phyloP scores from a whole-genome alignment of 2,888 invertebrate genomes.

The Tanaodytes sp. region DNA sequence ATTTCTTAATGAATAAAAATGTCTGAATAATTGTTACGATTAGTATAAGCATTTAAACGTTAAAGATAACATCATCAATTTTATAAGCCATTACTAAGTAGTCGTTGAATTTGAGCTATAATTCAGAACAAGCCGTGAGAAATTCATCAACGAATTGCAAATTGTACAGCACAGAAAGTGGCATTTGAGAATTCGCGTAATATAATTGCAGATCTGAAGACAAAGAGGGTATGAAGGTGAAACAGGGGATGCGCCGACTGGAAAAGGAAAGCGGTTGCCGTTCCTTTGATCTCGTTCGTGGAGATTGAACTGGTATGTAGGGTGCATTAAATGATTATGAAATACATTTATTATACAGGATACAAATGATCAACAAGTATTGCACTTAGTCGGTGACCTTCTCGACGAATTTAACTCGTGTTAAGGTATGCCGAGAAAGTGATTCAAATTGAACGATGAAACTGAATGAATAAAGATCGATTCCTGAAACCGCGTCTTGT shows the following conservation, averaged over 20 bases:
- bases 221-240: constrained; percentile 26
- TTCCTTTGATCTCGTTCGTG: constrained; percentile 30
- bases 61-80: neutral
- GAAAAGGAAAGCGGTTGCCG: constrained; percentile 29
- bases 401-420: no score
- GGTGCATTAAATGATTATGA: constrained; percentile 65
- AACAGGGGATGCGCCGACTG: neutral
- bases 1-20: no score
- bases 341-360: constrained; percentile 64
- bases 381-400: constrained; percentile 14
- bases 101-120: constrained; percentile 16
- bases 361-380: constrained; percentile 69
- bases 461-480: no score
- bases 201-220: constrained; percentile 31
- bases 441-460: no score
- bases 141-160: constrained; percentile 19
- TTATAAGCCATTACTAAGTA: constrained; percentile 17
- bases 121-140: constrained; percentile 12
- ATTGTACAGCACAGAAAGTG: constrained; percentile 19
- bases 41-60: neutral
- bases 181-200: constrained; percentile 31
- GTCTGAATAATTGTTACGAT: no score
- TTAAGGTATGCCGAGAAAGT: no score
- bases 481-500: no score
- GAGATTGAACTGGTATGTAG: constrained; percentile 39